Evolutionary conservation across 1,140 invertebrate species (phyloP), one percentile per base, ranked within the genome.

Genomic region (Parapsyche elsis): DNA sequence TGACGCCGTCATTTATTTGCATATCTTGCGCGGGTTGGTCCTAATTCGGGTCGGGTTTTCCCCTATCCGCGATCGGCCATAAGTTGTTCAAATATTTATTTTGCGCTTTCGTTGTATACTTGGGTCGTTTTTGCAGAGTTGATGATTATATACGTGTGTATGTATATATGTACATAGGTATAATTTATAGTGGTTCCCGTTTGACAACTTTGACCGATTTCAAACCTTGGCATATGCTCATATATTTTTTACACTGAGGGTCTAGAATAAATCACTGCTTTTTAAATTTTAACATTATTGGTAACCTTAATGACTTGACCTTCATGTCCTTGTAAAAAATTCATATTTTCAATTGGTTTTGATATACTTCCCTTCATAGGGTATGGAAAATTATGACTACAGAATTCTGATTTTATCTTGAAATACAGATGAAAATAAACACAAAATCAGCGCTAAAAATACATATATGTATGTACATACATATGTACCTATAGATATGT

Each of bases 1-100:
- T 7, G 30, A 38, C 30, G 30, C 7, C 57, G n/a, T 19, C 57
- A 21, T 61, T 61, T 61, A 61, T 61, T 61, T 61, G 57, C 9
- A 61, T 61, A 21, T 21, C 57, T 21, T 9, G 57, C 7, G 12
- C 57, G 57, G 21, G 16, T 21, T 21, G 14, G 21, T 61, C 16
- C 57, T 61, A 61, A 61, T 61, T 61, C 9, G 57, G 57, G 57
- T 21, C 57, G 16, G 30, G 30, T 38, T 38, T 38, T 38, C 30
- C 30, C 30, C 7, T 38, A 38, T 38, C 30, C 5, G 23, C 64
- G 64, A 67, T 67, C 23, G 64, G 24, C 64, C 64, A 14, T 24
- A 67, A 2, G 26, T 67, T 67, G 64, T 67, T 67, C 24, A 67
- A 67, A 67, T 67, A 67, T 67, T 67, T 67, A 67, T 67, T 53